These are phyloP conservation scores for Channa argus DNA, from an alignment of 2,113 vertebrate species.

Conservation along the genomic window DNA sequence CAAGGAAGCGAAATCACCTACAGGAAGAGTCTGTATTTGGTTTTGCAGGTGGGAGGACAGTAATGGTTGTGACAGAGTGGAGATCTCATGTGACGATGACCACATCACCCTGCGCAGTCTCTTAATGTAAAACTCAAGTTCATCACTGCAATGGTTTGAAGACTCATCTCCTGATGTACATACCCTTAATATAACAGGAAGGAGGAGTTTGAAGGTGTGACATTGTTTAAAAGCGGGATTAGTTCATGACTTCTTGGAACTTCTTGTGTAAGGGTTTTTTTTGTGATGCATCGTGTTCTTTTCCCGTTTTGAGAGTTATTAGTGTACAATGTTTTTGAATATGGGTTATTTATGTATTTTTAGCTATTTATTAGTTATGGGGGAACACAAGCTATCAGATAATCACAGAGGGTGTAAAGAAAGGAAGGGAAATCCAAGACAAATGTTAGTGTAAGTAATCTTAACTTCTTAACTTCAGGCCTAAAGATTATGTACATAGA, in stretches of 20 bases:
- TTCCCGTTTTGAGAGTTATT: not conserved
- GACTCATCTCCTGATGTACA: constrained; percentile 20
- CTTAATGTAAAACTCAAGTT: constrained; percentile 22
- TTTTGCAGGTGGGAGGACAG: constrained; percentile 35
- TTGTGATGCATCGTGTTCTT: constrained; percentile 9
- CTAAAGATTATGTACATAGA: not conserved
- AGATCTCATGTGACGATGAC: constrained; percentile 19
- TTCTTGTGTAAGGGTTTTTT: constrained; percentile 21
- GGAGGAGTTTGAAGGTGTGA: constrained; percentile 23
- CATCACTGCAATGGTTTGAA: constrained; percentile 19
- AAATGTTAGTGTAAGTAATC: not conserved
- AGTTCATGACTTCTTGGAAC: constrained; percentile 29
- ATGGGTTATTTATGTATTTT: not conserved
- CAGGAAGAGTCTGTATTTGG: constrained; percentile 31
- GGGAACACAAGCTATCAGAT: not conserved
- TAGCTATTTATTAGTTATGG: not conserved
- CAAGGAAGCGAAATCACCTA: constrained; percentile 53
- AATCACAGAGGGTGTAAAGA: not conserved
- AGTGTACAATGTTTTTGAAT: not conserved
- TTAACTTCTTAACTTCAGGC: not conserved
- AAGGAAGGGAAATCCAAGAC: not conserved
- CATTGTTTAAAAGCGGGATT: constrained; percentile 11
- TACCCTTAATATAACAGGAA: constrained; percentile 3
- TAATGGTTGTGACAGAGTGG: not conserved
- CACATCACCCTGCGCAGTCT: constrained; percentile 20